These are phyloP conservation scores for Entomobrya multifasciata DNA, from an alignment of 2,888 invertebrate species.

Conservation along the genomic window DNA sequence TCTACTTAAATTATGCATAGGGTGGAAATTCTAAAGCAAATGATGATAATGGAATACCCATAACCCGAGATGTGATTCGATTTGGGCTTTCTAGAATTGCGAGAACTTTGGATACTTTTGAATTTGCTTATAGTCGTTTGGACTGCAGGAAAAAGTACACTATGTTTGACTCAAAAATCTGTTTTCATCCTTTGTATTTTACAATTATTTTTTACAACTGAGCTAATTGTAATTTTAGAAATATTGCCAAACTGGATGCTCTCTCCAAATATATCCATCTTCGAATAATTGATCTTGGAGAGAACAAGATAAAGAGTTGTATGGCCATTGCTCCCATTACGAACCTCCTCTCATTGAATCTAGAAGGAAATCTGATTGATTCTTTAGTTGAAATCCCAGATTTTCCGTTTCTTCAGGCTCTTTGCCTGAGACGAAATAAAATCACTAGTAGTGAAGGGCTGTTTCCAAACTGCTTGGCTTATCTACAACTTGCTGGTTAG, in stretches of 20 bases:
- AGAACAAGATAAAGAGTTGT: conserved; percentile 59
- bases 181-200: neutral
- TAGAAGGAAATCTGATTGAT: conserved; percentile 54
- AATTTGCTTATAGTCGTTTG: conserved; percentile 69
- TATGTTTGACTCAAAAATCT: no score
- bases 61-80: conserved; percentile 59
- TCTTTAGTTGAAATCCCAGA: conserved; percentile 64
- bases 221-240: no score
- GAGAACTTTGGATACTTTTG: conserved; percentile 71
- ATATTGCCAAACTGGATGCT: conserved; percentile 51
- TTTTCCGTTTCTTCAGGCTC: conserved; percentile 68
- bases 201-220: neutral
- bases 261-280: conserved; percentile 63
- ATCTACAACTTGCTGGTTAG: conserved; percentile 65
- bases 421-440: conserved; percentile 56
- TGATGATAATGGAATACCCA: conserved; percentile 17
- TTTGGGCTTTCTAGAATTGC: conserved; percentile 66
- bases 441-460: conserved; percentile 55
- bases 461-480: conserved; percentile 65
- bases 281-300: conserved; percentile 63
- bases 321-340: conserved; percentile 38
- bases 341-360: conserved; percentile 51
- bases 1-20: no score
- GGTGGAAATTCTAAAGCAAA: no score
- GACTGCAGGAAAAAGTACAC: conserved; percentile 66